A percentile compares a stretch with the other conserved stretches of the same genome.
Conservation (phyloP, 2,113 vertebrate species). For the Coreoperca whiteheadi region DNA sequence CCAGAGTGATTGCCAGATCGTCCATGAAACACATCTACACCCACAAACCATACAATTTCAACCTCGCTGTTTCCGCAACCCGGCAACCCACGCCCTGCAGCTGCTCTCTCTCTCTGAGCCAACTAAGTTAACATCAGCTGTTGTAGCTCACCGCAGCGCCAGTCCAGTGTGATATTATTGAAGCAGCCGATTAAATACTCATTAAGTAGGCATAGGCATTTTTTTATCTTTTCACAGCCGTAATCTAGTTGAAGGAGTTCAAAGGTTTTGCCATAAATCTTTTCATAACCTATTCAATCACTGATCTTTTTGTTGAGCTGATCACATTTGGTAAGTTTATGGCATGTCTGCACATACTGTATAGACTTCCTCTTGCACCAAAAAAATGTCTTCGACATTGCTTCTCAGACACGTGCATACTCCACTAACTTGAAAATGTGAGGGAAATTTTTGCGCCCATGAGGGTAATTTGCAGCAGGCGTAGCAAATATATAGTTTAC, state of each 20-base stretch:
- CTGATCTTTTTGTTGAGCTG: background rate
- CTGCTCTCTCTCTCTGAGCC: too few relatives aligned
- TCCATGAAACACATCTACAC: too few relatives aligned
- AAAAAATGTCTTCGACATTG: background rate
- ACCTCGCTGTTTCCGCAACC: too few relatives aligned
- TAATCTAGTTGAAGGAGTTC: background rate
- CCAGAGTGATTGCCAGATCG: too few relatives aligned
- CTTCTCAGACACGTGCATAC: background rate
- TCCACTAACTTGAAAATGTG: background rate
- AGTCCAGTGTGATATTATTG: background rate
- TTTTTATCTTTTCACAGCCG: background rate
- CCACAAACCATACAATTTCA: too few relatives aligned
- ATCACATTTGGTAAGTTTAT: background rate
- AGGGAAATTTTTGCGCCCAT: background rate
- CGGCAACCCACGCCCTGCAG: too few relatives aligned
- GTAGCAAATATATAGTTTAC: background rate
- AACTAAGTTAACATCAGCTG: too few relatives aligned
- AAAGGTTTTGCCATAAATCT: background rate
- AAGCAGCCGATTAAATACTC: slow-evolving; percentile 11
- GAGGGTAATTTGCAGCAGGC: background rate
- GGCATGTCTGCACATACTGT: background rate
- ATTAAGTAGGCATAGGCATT: background rate
- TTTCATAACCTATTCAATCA: background rate
- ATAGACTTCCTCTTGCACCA: too few relatives aligned
- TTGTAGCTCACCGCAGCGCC: background rate